phyloP scores from a whole-genome alignment of 1,140 invertebrate genomes.

The Apis mellifera region DNA sequence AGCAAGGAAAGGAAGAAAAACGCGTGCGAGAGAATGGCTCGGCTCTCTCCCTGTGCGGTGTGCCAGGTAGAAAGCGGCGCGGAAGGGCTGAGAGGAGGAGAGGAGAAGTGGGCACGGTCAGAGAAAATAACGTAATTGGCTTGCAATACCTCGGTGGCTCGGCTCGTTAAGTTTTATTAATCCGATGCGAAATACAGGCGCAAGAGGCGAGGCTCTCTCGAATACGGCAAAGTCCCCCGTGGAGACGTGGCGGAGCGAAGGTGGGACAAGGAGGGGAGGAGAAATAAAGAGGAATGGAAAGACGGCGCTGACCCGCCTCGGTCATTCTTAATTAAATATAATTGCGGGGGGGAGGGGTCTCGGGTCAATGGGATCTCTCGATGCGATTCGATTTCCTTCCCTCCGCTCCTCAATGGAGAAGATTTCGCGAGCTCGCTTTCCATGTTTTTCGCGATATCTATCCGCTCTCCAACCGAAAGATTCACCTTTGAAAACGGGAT shows the following conservation, averaged over 20 bases:
- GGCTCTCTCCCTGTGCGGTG: no score
- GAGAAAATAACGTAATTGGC: conserved; percentile 66
- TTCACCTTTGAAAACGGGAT: conserved; percentile 29
- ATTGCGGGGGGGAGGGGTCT: conserved; percentile 32
- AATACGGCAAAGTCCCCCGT: conserved; percentile 43
- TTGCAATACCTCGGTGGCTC: conserved; percentile 45
- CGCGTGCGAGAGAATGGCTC: background rate
- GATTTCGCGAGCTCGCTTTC: conserved; percentile 35
- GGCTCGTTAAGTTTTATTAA: conserved; percentile 66
- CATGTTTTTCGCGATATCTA: conserved; percentile 63
- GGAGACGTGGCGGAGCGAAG: background rate
- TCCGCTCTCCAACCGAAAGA: conserved; percentile 28
- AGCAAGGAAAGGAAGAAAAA: conserved; percentile 20
- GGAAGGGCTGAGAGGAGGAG: background rate
- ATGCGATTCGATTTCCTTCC: conserved; percentile 48
- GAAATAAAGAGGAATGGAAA: background rate
- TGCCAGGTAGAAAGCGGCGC: background rate
- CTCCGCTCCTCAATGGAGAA: background rate
- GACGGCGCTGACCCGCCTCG: conserved; percentile 17
- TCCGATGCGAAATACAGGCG: conserved; percentile 51
- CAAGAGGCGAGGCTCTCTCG: background rate
- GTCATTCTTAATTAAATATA: conserved; percentile 65
- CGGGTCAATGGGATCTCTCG: conserved; percentile 19
- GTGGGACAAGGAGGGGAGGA: background rate
- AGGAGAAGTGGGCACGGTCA: conserved; percentile 33